phyloP scores from a whole-genome alignment of 30 jellyfish, hydroid and myxozoan genomes.

The Euphysa ruthae region DNA sequence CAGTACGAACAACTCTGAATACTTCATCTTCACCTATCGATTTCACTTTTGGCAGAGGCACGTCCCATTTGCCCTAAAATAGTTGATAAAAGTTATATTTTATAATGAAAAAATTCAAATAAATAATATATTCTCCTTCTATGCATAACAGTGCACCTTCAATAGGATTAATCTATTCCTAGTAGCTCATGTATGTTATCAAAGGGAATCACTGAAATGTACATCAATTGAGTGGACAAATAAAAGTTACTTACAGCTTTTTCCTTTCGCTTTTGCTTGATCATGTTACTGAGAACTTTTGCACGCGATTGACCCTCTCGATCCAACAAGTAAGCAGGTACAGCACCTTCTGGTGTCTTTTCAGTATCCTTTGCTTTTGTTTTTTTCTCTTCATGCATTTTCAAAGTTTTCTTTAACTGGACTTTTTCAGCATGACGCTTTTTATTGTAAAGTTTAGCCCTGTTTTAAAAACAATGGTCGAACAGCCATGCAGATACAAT shows the following conservation, averaged over 20 bases:
- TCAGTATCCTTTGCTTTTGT: slow-evolving; percentile 71
- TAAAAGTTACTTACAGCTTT: slow-evolving; percentile 75
- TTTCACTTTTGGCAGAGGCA: slow-evolving; percentile 93
- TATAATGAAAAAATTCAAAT: too few species aligned
- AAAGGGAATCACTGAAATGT: background rate
- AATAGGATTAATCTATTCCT: background rate
- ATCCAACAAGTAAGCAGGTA: slow-evolving; percentile 95
- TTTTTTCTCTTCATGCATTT: slow-evolving; percentile 93
- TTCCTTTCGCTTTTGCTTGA: slow-evolving; percentile 95
- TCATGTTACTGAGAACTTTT: slow-evolving; percentile 88
- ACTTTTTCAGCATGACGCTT: slow-evolving; percentile 97
- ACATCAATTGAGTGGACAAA: too few species aligned
- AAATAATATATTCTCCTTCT: too few species aligned
- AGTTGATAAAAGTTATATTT: background rate
- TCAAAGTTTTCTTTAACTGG: slow-evolving; percentile 88
- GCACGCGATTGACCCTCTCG: slow-evolving; percentile 98
- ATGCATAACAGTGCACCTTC: background rate
- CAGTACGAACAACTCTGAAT: slow-evolving; percentile 86
- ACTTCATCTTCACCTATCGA: slow-evolving; percentile 99
- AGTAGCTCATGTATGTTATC: background rate
- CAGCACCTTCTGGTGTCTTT: slow-evolving; percentile 92
- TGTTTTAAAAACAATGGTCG: slow-evolving; percentile 4
- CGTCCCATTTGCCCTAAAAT: slow-evolving; percentile 98
- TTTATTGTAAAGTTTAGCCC: slow-evolving; percentile 91
- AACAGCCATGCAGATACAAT: too few species aligned